Conservation (phyloP, 2,113 vertebrate genomes). For the Dendropsophus ebraccatus region DNA sequence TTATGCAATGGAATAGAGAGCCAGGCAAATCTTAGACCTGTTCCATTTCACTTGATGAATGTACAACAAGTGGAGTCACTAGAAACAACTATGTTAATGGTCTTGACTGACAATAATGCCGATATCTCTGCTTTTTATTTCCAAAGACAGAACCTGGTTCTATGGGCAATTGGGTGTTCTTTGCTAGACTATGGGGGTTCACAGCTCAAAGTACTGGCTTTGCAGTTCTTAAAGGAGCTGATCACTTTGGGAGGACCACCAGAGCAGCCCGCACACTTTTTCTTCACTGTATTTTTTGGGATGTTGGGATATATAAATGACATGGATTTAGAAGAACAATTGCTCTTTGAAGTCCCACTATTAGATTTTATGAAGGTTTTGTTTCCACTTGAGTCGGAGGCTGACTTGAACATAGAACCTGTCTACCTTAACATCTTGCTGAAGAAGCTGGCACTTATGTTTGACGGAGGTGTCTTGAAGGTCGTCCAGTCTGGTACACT, state of each 20-base stretch:
- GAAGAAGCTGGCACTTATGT: slow-evolving; percentile 80
- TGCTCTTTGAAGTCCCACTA: slow-evolving; percentile 77
- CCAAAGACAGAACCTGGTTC: slow-evolving; percentile 72
- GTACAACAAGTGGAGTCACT: slow-evolving; percentile 82
- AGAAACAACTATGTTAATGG: slow-evolving; percentile 72
- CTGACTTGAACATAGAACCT: slow-evolving; percentile 78
- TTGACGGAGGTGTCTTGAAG: slow-evolving; percentile 72
- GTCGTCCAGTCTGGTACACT: slow-evolving; percentile 75
- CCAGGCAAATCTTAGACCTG: slow-evolving; percentile 78
- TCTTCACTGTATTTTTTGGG: slow-evolving; percentile 83
- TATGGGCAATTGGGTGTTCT: slow-evolving; percentile 85
- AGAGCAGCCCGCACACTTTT: slow-evolving; percentile 76
- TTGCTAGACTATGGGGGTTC: slow-evolving; percentile 78
- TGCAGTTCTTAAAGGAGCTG: slow-evolving; percentile 78
- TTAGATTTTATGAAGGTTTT: slow-evolving; percentile 78
- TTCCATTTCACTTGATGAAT: slow-evolving; percentile 76
- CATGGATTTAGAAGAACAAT: slow-evolving; percentile 68
- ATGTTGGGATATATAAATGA: slow-evolving; percentile 73
- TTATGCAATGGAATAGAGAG: slow-evolving; percentile 65
- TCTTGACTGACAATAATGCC: slow-evolving; percentile 72
- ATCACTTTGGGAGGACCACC: slow-evolving; percentile 84
- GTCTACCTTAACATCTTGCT: slow-evolving; percentile 86
- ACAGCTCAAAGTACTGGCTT: slow-evolving; percentile 74
- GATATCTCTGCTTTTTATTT: slow-evolving; percentile 80
- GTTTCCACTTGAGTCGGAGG: slow-evolving; percentile 74